These are phyloP conservation scores for Choloepus hoffmanni DNA, from an alignment of 2,113 vertebrate genomes.

Conservation along the genomic window DNA sequence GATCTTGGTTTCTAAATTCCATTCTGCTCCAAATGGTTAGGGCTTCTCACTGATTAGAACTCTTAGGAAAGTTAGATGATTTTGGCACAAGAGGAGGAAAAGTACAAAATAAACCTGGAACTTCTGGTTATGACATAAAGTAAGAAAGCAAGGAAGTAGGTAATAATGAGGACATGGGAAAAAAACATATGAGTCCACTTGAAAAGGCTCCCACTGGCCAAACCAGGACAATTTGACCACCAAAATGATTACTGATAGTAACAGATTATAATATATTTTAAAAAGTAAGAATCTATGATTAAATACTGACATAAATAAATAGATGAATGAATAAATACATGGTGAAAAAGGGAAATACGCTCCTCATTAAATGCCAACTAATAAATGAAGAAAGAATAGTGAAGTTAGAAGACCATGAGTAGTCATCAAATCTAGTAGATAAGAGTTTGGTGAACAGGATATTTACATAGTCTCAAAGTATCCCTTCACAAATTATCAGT, in stretches of 20 bases:
- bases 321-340: not conserved
- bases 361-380: not conserved
- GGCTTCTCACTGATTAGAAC: not conserved
- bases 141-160: not conserved
- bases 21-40: not conserved
- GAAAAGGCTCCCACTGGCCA: not conserved
- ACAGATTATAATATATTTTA: not conserved
- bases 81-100: not conserved
- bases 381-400: constrained; percentile 1
- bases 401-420: not conserved
- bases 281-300: constrained; percentile 10
- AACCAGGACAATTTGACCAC: not conserved
- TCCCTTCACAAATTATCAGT: not conserved
- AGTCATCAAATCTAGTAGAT: not conserved
- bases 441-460: not conserved
- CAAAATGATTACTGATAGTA: not conserved
- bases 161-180: not conserved
- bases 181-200: not conserved
- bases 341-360: not conserved
- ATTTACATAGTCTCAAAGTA: not conserved
- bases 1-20: not conserved
- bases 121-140: not conserved
- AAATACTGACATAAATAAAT: not conserved
- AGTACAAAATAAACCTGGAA: not conserved
- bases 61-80: not conserved